A percentile compares a stretch with the other conserved stretches of the same genome.
Conservation (phyloP, 2,113 vertebrate genomes). For the Boulengeromyrus knoepffleri region DNA sequence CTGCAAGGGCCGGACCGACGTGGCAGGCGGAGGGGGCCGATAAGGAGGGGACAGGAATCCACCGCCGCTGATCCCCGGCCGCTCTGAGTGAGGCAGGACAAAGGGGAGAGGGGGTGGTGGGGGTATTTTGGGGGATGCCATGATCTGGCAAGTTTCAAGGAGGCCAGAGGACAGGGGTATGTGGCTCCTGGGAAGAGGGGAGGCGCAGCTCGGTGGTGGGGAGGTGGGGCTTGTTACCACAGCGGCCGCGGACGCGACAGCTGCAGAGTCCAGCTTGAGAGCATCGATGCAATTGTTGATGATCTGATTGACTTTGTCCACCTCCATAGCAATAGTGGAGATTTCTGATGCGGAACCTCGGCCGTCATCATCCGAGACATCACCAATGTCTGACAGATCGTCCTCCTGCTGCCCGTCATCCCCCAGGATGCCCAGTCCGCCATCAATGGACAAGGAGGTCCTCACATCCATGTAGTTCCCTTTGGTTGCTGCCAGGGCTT, state of each 20-base stretch:
- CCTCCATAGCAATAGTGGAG: conserved; percentile 97
- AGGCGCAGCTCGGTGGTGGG: conserved; percentile 55
- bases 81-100: conserved; percentile 56
- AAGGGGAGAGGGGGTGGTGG: conserved; percentile 62
- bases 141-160: conserved; percentile 47
- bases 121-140: conserved; percentile 58
- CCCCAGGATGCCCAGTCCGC: conserved; percentile 43
- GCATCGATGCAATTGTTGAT: conserved; percentile 99
- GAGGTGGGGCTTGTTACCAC: conserved; percentile 64
- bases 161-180: conserved; percentile 58
- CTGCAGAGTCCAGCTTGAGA: conserved; percentile 84
- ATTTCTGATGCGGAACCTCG: conserved; percentile 93
- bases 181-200: conserved; percentile 58
- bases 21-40: conserved; percentile 73
- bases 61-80: conserved; percentile 67
- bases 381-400: conserved; percentile 61
- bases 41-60: conserved; percentile 86
- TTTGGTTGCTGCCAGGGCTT: conserved; percentile 78
- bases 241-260: conserved; percentile 68
- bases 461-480: conserved; percentile 94
- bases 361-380: conserved; percentile 81
- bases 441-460: conserved; percentile 60
- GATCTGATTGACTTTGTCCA: conserved; percentile 98
- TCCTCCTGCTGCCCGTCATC: conserved; percentile 61
- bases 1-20: conserved; percentile 78